Conservation (phyloP, 2,888 invertebrate species). For the Galeruca laticollis region DNA sequence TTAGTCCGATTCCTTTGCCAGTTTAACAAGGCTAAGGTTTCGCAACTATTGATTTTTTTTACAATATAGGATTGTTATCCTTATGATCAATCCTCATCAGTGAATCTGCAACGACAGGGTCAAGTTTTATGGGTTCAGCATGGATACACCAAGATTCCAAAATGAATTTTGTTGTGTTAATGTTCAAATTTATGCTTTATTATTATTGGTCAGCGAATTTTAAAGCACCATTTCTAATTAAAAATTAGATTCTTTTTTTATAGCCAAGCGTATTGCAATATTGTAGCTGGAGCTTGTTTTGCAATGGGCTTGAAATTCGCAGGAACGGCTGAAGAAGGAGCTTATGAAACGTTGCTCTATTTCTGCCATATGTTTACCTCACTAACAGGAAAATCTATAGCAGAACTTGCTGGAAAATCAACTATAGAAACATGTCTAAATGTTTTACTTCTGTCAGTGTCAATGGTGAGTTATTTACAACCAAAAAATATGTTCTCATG, state of each 20-base stretch:
- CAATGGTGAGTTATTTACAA: conserved; percentile 73
- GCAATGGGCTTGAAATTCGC: conserved; percentile 94
- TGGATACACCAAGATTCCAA: not conserved
- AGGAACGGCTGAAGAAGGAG: conserved; percentile 87
- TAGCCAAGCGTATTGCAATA: conserved; percentile 97
- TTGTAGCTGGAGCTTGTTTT: conserved; percentile 94
- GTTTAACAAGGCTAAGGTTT: no score
- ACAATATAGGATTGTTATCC: no score
- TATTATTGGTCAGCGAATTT: not conserved
- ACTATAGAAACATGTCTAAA: conserved; percentile 92
- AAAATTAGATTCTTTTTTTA: conserved; percentile 47
- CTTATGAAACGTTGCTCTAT: conserved; percentile 82
- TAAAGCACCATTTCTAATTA: not conserved
- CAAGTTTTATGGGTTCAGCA: not conserved
- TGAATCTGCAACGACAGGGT: no score
- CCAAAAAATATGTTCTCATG: no score
- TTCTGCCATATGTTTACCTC: conserved; percentile 79
- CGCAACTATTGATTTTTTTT: no score
- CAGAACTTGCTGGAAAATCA: conserved; percentile 89
- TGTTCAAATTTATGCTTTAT: not conserved
- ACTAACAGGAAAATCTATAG: conserved; percentile 77
- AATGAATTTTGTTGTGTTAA: not conserved
- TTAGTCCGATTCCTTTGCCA: no score
- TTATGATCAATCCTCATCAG: no score
- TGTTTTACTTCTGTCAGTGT: conserved; percentile 82